phyloP scores from a whole-genome alignment of 2,888 invertebrate species.

The Maniola hyperantus region DNA sequence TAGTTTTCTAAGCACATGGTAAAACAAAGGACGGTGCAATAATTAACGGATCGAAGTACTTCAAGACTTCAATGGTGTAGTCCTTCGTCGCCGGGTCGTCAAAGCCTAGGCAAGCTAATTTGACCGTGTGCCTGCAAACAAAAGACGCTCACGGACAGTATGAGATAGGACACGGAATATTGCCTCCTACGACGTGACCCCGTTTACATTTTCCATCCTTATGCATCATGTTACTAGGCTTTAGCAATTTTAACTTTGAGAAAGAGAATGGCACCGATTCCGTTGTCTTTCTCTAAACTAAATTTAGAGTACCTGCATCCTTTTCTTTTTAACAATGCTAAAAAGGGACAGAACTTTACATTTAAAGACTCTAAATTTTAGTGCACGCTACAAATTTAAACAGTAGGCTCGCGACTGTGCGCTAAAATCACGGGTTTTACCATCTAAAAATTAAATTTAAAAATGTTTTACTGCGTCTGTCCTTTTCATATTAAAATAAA shows the following conservation, averaged over 20 bases:
- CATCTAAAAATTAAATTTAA: too few species aligned
- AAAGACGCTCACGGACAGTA: constrained; percentile 28
- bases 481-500: too few species aligned
- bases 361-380: too few species aligned
- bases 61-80: constrained; percentile 1
- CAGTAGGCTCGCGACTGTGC: too few species aligned
- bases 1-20: neutral
- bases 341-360: too few species aligned
- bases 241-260: neutral
- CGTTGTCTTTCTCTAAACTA: too few species aligned
- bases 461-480: too few species aligned
- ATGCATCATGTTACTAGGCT: constrained; percentile 15
- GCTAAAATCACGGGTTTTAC: too few species aligned
- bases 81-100: neutral
- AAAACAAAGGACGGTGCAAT: neutral
- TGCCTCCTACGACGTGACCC: constrained; percentile 29
- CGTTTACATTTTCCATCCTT: constrained; percentile 24
- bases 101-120: constrained; percentile 29
- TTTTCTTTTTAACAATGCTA: too few species aligned
- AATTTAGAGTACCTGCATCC: too few species aligned
- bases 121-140: constrained; percentile 34
- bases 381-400: too few species aligned
- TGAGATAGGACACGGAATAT: constrained; percentile 37
- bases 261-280: neutral
- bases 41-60: constrained; percentile 11